Percentiles rank a stretch among this genome's conserved stretches.
phyloP scores from a whole-genome alignment of 2,797 vertebrate genomes.

The Acridotheres tristis region DNA sequence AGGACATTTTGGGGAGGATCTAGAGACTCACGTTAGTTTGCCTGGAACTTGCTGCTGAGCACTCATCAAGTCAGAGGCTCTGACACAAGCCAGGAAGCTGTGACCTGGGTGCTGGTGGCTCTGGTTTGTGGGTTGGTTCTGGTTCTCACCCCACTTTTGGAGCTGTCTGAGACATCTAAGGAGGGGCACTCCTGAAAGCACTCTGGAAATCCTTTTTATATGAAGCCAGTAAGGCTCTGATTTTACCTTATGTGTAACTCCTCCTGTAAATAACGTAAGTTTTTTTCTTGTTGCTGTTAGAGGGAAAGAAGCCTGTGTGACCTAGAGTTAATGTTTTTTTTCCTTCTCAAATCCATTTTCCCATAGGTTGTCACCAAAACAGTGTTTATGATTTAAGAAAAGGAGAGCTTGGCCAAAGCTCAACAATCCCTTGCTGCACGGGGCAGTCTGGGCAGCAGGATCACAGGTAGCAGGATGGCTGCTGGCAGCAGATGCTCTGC shows the following conservation, averaged over 20 bases:
- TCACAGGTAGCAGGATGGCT: neutral
- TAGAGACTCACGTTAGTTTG: fast-evolving
- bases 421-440: fast-evolving
- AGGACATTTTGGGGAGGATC: neutral
- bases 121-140: neutral
- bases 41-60: neutral
- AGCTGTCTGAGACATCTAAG: neutral
- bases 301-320: neutral
- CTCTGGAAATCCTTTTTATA: neutral
- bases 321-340: neutral
- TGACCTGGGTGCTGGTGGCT: neutral
- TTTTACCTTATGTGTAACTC: neutral
- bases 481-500: neutral
- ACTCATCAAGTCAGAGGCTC: neutral
- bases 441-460: neutral
- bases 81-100: neutral
- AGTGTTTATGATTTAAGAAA: neutral
- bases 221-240: neutral
- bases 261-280: neutral
- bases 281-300: neutral
- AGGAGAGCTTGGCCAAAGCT: neutral
- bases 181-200: neutral
- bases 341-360: neutral
- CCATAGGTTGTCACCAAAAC: neutral
- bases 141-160: fast-evolving